These are phyloP conservation scores for Antennarius maculatus DNA, from an alignment of 2,797 vertebrate genomes.

Conservation along the genomic window DNA sequence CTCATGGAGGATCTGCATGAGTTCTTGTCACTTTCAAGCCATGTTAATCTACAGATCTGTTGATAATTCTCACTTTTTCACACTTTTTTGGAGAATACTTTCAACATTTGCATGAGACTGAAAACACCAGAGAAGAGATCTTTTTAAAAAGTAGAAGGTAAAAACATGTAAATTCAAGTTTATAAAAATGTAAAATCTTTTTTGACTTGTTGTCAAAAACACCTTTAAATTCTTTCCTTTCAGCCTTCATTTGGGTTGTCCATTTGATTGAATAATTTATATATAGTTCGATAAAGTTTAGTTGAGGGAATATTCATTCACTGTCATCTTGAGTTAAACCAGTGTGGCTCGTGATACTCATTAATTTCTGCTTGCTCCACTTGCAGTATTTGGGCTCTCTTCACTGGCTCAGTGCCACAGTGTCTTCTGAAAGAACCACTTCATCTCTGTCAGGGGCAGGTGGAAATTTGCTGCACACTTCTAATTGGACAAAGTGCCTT, in stretches of 20 bases:
- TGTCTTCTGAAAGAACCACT: constrained; percentile 90
- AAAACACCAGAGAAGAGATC: not conserved
- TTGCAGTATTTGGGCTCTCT: constrained; percentile 84
- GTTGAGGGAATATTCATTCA: constrained; percentile 81
- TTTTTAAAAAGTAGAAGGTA: constrained; percentile 1
- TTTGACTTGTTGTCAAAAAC: constrained; percentile 4
- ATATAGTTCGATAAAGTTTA: constrained; percentile 59
- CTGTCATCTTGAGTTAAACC: constrained; percentile 88
- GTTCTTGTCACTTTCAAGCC: constrained; percentile 48
- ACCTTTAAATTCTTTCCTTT: constrained; percentile 12
- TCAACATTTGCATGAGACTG: not conserved
- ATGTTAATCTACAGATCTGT: constrained; percentile 11
- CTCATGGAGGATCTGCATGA: constrained; percentile 17
- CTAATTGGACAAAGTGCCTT: constrained; percentile 97
- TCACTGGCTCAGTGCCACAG: constrained; percentile 84
- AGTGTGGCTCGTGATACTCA: constrained; percentile 90
- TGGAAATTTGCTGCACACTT: constrained; percentile 90
- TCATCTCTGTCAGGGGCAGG: constrained; percentile 93
- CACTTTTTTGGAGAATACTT: not conserved
- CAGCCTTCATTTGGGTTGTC: not conserved
- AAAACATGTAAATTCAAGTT: constrained; percentile 16
- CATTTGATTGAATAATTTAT: constrained; percentile 49
- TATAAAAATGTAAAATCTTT: not conserved
- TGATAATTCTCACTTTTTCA: constrained; percentile 5
- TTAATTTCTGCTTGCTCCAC: constrained; percentile 91